Conservation (phyloP, 2,888 invertebrate species). For the Drosophila mulleri region DNA sequence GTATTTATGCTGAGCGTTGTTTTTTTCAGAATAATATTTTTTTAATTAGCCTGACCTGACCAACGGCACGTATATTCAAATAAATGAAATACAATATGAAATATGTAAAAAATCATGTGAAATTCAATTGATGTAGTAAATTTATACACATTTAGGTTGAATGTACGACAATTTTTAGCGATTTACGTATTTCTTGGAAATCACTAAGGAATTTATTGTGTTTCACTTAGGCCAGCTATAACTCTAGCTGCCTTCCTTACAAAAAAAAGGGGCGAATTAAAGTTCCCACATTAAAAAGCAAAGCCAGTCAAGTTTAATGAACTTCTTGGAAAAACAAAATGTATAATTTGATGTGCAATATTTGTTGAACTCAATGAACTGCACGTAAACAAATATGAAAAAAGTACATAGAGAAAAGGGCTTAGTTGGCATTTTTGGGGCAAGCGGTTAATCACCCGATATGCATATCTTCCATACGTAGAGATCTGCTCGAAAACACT, state of each 20-base stretch:
- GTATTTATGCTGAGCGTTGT: constrained; percentile 31
- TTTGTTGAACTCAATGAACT: constrained; percentile 52
- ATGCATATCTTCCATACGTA: not conserved
- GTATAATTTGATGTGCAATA: constrained; percentile 51
- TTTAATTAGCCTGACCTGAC: constrained; percentile 57
- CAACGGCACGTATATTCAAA: constrained; percentile 28
- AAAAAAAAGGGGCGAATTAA: not conserved
- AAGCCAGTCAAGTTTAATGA: constrained; percentile 54
- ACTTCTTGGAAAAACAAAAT: constrained; percentile 59
- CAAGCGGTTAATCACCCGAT: constrained; percentile 35
- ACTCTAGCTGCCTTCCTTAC: not conserved
- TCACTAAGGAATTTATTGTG: not conserved
- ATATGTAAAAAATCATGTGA: constrained; percentile 3
- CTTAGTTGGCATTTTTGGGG: constrained; percentile 24
- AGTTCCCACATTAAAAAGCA: constrained; percentile 32
- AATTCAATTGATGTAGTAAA: constrained; percentile 1
- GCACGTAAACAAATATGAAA: not conserved
- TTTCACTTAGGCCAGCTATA: not conserved
- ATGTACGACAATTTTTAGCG: constrained; percentile 37
- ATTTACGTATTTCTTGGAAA: not conserved
- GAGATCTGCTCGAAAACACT: constrained; percentile 49
- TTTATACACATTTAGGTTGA: constrained; percentile 35
- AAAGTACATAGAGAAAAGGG: constrained; percentile 15
- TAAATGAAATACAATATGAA: constrained; percentile 5
- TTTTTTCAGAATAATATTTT: constrained; percentile 34